Base-by-base conservation (phyloP, 2,113 vertebrate genomes). In the Pluvialis apricaria region DNA sequence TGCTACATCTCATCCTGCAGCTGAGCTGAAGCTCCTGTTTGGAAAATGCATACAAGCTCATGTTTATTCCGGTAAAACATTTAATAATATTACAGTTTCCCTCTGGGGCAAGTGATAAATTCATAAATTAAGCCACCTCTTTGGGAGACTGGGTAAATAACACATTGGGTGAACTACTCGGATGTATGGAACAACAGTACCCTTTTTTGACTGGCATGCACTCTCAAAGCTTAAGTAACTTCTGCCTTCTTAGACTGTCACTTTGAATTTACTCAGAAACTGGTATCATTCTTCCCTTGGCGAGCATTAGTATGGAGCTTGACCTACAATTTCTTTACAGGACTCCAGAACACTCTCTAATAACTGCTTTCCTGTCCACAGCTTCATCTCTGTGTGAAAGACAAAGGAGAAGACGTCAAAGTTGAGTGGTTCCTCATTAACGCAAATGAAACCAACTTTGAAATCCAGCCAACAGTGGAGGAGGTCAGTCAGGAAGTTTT, bases 331-430 rank as follows among this genome's bases (percentile, higher is more conserved):
- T 94, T 92, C 71, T 57, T 36, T 64, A 12, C 20, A 54, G 68
- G 22, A 26, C 24, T 40, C 10, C 49, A 65, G 54, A 77, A 38
- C 61, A 31, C n/a, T 69, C 32, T 85, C 12, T 26, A 71, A 3
- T 94, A 93, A 87, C 69, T 49, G 21, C 36, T 89, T 38, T 90
- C 64, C 57, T 88, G 28, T 96, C 77, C 40, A 44, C 96, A 99
- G 99, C 98, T 99, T 96, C 98, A 99, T 91, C 97, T 99, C 51
- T 98, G 94, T n/a, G 93, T 99, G 98, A 97, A 97, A 58, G 99
- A 99, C 62, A 95, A 97, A 94, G 97, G 95, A 31, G 98, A 98
- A 45, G 98, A 98, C 92, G 97, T 99, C 78, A 98, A 95, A 86
- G 95, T 99, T 76, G 97, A 92, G 69, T 99, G 99, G 99, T 92